Evolutionary conservation across 2,888 invertebrate species (phyloP), one percentile per base, ranked within the genome.

Genomic region (Sinhomidia bicolor): DNA sequence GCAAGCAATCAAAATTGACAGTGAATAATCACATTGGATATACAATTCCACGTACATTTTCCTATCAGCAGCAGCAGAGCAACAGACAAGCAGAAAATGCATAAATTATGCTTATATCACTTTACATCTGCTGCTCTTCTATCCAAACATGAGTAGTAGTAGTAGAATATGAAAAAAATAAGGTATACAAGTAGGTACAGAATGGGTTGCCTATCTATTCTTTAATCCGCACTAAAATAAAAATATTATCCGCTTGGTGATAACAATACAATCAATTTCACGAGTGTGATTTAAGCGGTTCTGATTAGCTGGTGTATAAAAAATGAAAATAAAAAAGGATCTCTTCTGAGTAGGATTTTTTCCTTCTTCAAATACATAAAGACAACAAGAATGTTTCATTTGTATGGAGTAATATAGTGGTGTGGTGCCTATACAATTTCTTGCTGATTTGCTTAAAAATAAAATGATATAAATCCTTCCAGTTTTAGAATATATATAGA

Each of bases 301-400:
- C 80, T 86, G 86, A 86, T 86, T 86, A 86, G 80, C 79, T 71
- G 17, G n/a, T n/a, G n/a, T n/a, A n/a, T n/a, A n/a, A n/a, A n/a
- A 44, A 47, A 68, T 17, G 10, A 71, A 54, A 65, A 54, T 71
- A 44, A 20, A 36, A 20, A 36, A 20, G 20, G 44, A 68, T 68
- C 14, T 3, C 20, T 9, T n/a, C 57, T 44, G 26, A 74, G 17
- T 47, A 47, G 14, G 74, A 47, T 44, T 74, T 68, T 44, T 47
- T 26, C 17, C 54, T 26, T 60, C 29, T 2, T 9, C 14, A 60
- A 26, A 60, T 10, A 60, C 2, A 6, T 60, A 60, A 41, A 65
- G 36, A 41, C 68, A 5, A 3, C 36, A 68, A 32, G 68, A 36
- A 17, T 9, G 62, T 62, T 6, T 62, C 26, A 26, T 26, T 60